phyloP scores from a whole-genome alignment of 2,797 vertebrate genomes.

The Gallinago stenura region DNA sequence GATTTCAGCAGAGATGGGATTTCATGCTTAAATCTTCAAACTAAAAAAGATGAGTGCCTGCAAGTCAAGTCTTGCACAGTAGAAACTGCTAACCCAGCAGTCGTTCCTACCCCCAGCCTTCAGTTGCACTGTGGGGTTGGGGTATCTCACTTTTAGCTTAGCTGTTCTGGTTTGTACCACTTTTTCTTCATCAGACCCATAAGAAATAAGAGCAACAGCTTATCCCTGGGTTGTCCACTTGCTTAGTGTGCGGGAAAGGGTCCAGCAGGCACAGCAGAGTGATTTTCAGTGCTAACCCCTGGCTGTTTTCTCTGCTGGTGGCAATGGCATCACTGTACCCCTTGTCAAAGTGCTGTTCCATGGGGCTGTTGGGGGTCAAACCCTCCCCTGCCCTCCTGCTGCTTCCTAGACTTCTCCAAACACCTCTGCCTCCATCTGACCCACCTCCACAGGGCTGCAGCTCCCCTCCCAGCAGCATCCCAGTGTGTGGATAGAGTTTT shows the following conservation, averaged over 20 bases:
- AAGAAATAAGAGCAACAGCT: neutral
- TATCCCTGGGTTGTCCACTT: neutral
- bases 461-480: neutral
- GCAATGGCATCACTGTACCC: neutral
- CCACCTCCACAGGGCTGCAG: neutral
- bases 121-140: neutral
- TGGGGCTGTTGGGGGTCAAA: neutral
- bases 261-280: neutral
- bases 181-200: neutral
- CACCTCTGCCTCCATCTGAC: neutral
- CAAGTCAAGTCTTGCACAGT: neutral
- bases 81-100: neutral
- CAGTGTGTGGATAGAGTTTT: neutral
- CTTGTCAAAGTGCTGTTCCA: neutral
- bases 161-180: neutral
- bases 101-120: neutral
- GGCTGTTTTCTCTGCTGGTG: neutral
- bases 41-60: accelerated
- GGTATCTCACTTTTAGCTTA: neutral
- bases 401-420: neutral
- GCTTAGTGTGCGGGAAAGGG: neutral
- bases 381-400: neutral
- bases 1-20: neutral
- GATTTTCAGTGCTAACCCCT: neutral
- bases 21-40: neutral